Conservation (phyloP, 2,888 invertebrate genomes). For the Athripsodes cinereus region DNA sequence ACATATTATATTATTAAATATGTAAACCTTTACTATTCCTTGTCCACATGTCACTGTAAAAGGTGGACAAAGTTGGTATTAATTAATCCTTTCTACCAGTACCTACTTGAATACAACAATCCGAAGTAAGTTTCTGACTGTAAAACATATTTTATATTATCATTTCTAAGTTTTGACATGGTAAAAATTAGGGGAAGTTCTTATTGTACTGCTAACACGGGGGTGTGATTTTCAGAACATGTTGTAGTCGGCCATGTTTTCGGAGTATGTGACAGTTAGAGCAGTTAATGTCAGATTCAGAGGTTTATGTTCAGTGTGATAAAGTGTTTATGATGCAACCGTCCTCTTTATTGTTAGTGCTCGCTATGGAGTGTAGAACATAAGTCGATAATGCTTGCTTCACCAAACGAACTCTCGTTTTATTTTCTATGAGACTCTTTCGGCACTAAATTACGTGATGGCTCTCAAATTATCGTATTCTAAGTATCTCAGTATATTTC, state of each 20-base stretch:
- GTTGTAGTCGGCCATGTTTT: conserved; percentile 12
- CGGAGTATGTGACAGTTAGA: conserved; percentile 17
- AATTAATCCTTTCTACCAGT: too few species aligned
- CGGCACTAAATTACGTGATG: too few species aligned
- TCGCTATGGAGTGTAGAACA: not conserved
- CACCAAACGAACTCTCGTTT: not conserved
- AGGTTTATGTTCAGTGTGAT: conserved; percentile 18
- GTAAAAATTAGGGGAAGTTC: not conserved
- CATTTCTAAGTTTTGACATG: not conserved
- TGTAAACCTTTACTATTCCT: too few species aligned
- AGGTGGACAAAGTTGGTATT: too few species aligned
- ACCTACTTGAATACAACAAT: too few species aligned
- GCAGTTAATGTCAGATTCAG: conserved; percentile 21
- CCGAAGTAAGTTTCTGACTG: too few species aligned
- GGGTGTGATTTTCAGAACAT: conserved; percentile 4
- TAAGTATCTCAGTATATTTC: too few species aligned
- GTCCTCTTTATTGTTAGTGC: conserved; percentile 9
- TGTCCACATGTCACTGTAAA: too few species aligned
- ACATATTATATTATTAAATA: too few species aligned
- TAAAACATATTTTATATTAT: too few species aligned
- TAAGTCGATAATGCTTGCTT: too few species aligned
- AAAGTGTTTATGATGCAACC: conserved; percentile 22
- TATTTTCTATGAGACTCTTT: not conserved
- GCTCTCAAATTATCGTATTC: too few species aligned
- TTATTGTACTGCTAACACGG: not conserved